Conservation (phyloP, 2,113 vertebrate genomes). For the Oncorhynchus tshawytscha region DNA sequence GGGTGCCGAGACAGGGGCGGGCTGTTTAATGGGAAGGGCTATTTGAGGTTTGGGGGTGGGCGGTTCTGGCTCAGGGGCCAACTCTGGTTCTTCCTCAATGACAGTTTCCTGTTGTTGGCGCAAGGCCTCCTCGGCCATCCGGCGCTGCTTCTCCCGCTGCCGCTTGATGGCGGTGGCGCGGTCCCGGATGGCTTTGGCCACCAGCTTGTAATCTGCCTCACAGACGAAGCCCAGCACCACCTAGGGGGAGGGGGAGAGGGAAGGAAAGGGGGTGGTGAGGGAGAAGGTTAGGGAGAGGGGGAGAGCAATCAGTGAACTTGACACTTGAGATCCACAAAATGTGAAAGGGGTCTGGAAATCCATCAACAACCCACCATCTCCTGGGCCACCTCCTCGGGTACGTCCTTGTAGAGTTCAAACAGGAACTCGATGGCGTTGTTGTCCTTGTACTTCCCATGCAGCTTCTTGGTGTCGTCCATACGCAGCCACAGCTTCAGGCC, state of each 20-base stretch:
- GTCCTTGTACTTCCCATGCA: conserved; percentile 90
- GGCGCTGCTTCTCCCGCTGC: conserved; percentile 82
- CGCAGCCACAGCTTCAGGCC: conserved; percentile 90
- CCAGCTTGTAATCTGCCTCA: conserved; percentile 87
- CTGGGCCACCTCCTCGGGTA: conserved; percentile 93
- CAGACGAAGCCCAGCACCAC: conserved; percentile 88
- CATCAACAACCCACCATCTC: conserved; percentile 83
- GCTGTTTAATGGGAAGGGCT: neutral
- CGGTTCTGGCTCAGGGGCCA: neutral
- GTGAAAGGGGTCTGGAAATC: neutral
- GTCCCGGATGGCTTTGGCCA: conserved; percentile 87
- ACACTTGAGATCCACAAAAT: conserved; percentile 2
- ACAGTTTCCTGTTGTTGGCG: conserved; percentile 40
- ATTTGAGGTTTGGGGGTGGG: conserved; percentile 20
- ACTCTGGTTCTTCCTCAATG: conserved; percentile 43
- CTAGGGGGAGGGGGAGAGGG: conserved; percentile 51
- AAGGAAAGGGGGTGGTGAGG: neutral
- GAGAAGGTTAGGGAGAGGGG: neutral
- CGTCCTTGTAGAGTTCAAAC: conserved; percentile 90
- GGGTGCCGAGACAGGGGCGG: neutral
- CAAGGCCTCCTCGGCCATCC: conserved; percentile 43
- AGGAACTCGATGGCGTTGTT: conserved; percentile 95
- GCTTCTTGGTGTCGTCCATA: conserved; percentile 88
- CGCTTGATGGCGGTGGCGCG: conserved; percentile 82
- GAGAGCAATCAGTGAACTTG: neutral